Evolutionary conservation across 2,797 vertebrate species (phyloP), one percentile per base, ranked within the genome.

Genomic region (Eleutherodactylus coqui): DNA sequence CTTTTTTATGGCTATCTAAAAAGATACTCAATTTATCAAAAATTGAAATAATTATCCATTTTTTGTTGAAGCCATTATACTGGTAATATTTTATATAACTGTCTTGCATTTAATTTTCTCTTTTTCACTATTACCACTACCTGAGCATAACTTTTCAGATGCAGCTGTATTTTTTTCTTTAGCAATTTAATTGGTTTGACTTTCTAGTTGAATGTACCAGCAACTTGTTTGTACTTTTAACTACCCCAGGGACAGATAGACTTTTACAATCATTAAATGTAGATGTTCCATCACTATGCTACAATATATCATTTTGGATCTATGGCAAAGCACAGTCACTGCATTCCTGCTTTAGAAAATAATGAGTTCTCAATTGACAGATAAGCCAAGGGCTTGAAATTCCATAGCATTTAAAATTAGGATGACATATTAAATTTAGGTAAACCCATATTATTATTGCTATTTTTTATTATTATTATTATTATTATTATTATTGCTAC

Each of bases 181-280:
- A 47, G 49, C 70, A 87, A 70, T 84, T 87, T 80, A 84, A 87
- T 87, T 84, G 82, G 55, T 87, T 84, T 85, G 82, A 75, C 86
- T 84, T 75, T 81, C 77, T 85, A 78, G 69, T 69, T 84, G 82
- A 75, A 81, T 85, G 45, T 87, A 67, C 86, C 77, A 81, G 82
- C 55, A 81, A 75, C 55, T 85, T 87, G 86, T 81, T 78, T 84
- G 76, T 84, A 87, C 82, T 80, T 84, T 82, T 87, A 80, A 53
- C 32, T 76, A 85, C 82, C 82, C 76, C 45, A 80, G 82, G 70
- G 77, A 87, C 34, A 84, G 70, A 84, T 80, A 84, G 67, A 79
- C 64, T 84, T 87, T 87, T 87, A 84, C 69, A 80, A 36, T 84
- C 69, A 75, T 84, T 81, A 75, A 84, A 87, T 87, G 81, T 72